Conservation (phyloP, 1,140 invertebrate species). For the Oreohelix idahoensis region DNA sequence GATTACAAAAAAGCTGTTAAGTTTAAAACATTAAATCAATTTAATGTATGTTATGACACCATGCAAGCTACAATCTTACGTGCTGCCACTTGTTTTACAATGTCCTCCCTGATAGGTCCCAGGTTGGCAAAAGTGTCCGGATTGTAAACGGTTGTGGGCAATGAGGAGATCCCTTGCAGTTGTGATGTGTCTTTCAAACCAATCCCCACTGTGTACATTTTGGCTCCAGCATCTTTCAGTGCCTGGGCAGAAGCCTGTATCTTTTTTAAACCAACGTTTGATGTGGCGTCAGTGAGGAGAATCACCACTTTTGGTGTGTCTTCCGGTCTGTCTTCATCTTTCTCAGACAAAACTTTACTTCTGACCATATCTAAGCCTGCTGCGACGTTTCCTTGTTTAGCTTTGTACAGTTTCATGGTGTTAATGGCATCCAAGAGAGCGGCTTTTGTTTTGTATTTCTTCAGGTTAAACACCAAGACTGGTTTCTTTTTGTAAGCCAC, state of each 20-base stretch:
- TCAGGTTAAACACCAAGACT: constrained; percentile 58
- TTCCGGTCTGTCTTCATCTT: constrained; percentile 50
- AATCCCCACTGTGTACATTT: constrained; percentile 53
- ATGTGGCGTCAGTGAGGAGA: constrained; percentile 56
- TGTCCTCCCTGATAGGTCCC: neutral
- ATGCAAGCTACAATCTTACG: constrained; percentile 4
- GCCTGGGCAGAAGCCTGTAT: constrained; percentile 41
- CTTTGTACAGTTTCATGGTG: neutral
- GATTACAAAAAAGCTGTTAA: no score
- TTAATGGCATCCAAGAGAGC: neutral
- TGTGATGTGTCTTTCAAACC: constrained; percentile 44
- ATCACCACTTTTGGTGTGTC: constrained; percentile 57
- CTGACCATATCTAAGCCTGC: constrained; percentile 52
- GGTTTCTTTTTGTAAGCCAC: constrained; percentile 54
- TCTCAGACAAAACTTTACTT: constrained; percentile 42
- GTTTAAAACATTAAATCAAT: no score
- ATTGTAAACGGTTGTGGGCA: neutral
- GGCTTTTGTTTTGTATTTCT: constrained; percentile 45
- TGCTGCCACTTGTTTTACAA: neutral
- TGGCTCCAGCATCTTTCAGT: constrained; percentile 50
- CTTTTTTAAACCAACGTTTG: constrained; percentile 30
- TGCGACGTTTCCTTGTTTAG: constrained; percentile 46
- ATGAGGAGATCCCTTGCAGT: constrained; percentile 18
- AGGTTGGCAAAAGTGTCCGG: neutral
- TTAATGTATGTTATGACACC: no score